Evolutionary conservation across 2,888 invertebrate species (phyloP), one percentile per base, ranked within the genome.

Genomic region (Drymonia ruficornis): DNA sequence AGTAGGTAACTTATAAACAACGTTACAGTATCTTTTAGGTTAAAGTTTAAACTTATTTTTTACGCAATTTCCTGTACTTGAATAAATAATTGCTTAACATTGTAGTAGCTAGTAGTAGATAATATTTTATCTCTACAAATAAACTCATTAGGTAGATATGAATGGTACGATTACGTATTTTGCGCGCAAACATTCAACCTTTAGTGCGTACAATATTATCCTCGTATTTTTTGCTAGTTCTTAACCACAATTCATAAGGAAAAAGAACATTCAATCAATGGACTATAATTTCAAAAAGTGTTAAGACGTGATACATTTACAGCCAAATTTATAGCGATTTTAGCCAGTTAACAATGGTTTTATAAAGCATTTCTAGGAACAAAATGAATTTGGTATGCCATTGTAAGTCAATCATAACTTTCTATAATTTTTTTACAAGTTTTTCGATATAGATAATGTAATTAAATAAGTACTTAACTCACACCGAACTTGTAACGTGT

Each of bases 1-100:
- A 57, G 31, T 56, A 40, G 48, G 50, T 59, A 62, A 51, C 56
- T 58, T 61, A 56, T 36, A 52, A 56, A 55, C 44, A 52, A 40
- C 48, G 28, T 53, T 55, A 47, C 49, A 50, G 53, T 50, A 48
- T 48, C 28, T 45, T 50, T 58, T 59, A 23, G 55, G 36, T 36
- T 58, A 23, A 56, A 56, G 51, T 55, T 34, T 38, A 53, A 43
- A 40, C 15, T 46, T 34, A 47, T 47, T 46, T 47, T 46, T 47
- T 47, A 34, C 36, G 29, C 6, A 16, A 47, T 55, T 51, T 50
- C 42, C 49, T 53, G 44, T 52, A 52, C 13, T 51, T 47, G 16
- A 44, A 31, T 55, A 52, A 49, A 53, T 52, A 54, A 43, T 50
- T 28, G n/a, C 36, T 42, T 45, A 61, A 56, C 47, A 45, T 29